A percentile compares a stretch with the other conserved stretches of the same genome.
phyloP scores from a whole-genome alignment of 2,113 vertebrate genomes.

The Rana temporaria region DNA sequence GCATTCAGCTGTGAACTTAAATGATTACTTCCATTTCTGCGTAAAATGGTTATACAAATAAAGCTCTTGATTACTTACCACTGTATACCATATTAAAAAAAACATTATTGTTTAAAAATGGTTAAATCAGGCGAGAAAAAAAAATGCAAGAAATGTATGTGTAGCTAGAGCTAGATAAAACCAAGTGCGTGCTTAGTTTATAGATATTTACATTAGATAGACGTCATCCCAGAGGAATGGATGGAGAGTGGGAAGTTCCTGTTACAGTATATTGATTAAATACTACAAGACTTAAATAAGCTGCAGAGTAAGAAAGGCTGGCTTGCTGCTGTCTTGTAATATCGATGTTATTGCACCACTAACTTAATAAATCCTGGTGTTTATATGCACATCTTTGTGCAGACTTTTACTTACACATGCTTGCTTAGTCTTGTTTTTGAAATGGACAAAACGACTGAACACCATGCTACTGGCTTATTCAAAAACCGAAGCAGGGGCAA shows the following conservation, averaged over 20 bases:
- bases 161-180: no score
- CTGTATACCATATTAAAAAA: background rate
- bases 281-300: background rate
- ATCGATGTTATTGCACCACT: background rate
- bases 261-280: slow-evolving; percentile 1
- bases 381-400: background rate
- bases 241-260: background rate
- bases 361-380: background rate
- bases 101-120: no score
- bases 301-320: background rate
- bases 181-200: background rate
- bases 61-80: no score
- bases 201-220: slow-evolving; percentile 5
- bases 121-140: no score
- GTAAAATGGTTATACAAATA: no score
- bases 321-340: background rate
- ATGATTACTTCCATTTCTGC: no score
- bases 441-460: no score
- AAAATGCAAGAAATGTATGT: background rate
- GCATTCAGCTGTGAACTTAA: no score
- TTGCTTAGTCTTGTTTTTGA: no score
- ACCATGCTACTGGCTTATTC: no score
- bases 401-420: no score
- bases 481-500: no score
- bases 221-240: background rate